Conservation (phyloP, 2,113 vertebrate genomes). For the Gulo gulo region DNA sequence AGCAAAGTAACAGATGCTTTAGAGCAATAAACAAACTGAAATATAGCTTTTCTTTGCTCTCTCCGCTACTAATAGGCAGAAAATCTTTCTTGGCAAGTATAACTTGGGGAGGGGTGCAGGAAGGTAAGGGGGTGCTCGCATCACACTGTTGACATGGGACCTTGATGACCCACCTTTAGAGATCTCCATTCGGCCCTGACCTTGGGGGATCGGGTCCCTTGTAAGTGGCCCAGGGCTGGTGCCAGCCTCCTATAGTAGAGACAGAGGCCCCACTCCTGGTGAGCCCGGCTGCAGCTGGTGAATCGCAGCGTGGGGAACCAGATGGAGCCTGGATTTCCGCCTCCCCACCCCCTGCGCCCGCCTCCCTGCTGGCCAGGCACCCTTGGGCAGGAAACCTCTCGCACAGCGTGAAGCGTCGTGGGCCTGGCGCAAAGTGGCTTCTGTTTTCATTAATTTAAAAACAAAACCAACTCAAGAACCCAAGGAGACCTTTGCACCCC, state of each 20-base stretch:
- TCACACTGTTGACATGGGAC: background rate
- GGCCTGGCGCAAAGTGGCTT: background rate
- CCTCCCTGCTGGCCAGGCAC: too few species aligned
- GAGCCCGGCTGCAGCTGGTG: background rate
- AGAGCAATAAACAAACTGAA: conserved; percentile 41
- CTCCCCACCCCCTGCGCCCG: background rate
- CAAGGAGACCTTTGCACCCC: background rate
- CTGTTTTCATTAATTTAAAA: background rate
- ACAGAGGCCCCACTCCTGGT: background rate
- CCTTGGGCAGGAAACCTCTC: background rate
- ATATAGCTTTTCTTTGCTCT: background rate
- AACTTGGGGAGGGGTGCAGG: background rate
- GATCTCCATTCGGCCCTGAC: background rate
- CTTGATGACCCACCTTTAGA: background rate
- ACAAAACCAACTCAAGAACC: background rate
- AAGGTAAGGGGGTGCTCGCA: too few species aligned
- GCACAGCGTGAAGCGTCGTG: background rate
- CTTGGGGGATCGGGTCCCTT: background rate
- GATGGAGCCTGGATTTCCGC: background rate
- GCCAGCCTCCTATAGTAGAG: background rate
- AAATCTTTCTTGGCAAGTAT: background rate
- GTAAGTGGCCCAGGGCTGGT: background rate
- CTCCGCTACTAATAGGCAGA: background rate
- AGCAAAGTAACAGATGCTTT: conserved; percentile 61
- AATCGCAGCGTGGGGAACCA: background rate